Conservation (phyloP, 2,113 vertebrate genomes). For the Vimba vimba region DNA sequence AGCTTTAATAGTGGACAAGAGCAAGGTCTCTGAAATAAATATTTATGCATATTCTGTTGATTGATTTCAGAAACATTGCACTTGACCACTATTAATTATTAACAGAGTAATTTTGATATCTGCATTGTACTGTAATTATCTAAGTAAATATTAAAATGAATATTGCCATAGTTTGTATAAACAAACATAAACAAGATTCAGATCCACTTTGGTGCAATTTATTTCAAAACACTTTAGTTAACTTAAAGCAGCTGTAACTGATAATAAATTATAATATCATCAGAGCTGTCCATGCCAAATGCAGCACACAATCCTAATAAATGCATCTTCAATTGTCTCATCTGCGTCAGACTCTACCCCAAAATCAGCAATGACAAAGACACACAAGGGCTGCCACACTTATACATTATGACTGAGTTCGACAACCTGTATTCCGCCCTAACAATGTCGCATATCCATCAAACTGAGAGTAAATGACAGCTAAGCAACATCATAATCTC, state of each 20-base stretch:
- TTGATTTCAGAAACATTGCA: background rate
- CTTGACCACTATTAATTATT: conserved; percentile 4
- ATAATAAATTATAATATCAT: background rate
- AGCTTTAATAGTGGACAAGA: background rate
- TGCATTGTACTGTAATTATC: background rate
- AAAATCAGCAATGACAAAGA: background rate
- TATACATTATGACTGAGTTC: background rate
- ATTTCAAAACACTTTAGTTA: background rate
- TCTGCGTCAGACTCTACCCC: background rate
- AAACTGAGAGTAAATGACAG: conserved; percentile 46
- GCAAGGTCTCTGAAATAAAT: conserved; percentile 4
- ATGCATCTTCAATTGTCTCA: background rate
- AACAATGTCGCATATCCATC: conserved; percentile 27
- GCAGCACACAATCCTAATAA: background rate
- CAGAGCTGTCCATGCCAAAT: background rate
- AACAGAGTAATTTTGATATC: background rate
- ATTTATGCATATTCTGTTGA: background rate
- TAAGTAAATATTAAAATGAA: background rate
- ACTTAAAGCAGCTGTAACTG: background rate
- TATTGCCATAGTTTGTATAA: background rate
- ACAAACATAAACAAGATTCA: background rate
- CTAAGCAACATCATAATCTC: background rate
- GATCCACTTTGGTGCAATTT: background rate
- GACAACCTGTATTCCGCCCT: conserved; percentile 1
- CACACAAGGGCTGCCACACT: background rate